Evolutionary conservation across 2,797 vertebrate genomes (phyloP).

Genomic region (Hydrocynus forskahlii): DNA sequence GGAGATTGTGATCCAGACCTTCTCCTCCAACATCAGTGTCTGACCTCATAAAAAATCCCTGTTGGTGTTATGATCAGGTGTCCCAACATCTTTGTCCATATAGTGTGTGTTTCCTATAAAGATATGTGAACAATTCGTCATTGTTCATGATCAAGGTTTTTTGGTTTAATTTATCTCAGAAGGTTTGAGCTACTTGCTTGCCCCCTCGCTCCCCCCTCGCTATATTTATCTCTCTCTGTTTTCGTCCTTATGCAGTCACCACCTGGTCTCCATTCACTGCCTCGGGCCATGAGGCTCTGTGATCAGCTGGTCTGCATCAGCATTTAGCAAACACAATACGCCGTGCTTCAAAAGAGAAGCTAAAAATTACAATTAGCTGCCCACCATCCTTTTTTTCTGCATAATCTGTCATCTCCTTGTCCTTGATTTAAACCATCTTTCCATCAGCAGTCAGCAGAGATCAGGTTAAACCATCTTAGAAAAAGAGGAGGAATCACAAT

Average conservation of each 20-base stretch:
- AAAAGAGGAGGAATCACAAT: slow-evolving; percentile 61
- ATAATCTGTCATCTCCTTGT: slow-evolving; percentile 54
- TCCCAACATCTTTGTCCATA: no score
- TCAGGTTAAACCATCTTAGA: slow-evolving; percentile 70
- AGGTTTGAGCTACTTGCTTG: slow-evolving; percentile 6
- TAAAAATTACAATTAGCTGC: slow-evolving; percentile 25
- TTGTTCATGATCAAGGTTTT: neutral
- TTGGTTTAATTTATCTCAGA: no score
- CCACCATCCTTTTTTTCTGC: slow-evolving; percentile 51
- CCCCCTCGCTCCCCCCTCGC: slow-evolving; percentile 40
- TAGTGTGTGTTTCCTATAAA: neutral
- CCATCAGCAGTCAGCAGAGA: slow-evolving; percentile 68
- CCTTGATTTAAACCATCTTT: slow-evolving; percentile 36
- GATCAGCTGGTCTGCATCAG: slow-evolving; percentile 74
- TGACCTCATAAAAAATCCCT: no score
- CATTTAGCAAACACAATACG: slow-evolving; percentile 74
- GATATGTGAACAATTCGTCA: neutral
- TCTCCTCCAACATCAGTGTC: no score
- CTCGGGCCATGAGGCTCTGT: slow-evolving; percentile 71
- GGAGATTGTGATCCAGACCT: no score
- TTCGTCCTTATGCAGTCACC: slow-evolving; percentile 55
- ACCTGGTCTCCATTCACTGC: slow-evolving; percentile 76
- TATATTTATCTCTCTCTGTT: slow-evolving; percentile 7
- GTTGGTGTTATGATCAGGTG: no score
- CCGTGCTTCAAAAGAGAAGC: slow-evolving; percentile 60